Evolutionary conservation across 2,888 invertebrate species (phyloP).

Genomic region (Chalcis sispes): DNA sequence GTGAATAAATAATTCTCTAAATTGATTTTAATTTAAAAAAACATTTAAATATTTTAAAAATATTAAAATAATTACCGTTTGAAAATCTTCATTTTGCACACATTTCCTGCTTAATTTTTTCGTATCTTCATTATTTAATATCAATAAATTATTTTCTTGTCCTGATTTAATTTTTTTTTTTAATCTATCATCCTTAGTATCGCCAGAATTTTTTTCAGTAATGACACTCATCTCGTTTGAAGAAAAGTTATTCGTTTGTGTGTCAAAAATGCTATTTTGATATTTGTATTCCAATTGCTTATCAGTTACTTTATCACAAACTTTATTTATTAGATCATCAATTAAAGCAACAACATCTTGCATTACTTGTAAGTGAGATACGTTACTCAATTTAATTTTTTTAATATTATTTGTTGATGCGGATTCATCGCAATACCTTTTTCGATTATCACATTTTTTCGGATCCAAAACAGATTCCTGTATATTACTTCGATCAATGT

Average conservation of each 20-base stretch:
- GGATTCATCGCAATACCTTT: slow-evolving; percentile 19
- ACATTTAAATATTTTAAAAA: background rate
- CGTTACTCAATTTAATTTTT: slow-evolving; percentile 53
- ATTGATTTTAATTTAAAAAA: background rate
- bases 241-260: background rate
- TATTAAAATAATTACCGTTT: slow-evolving; percentile 13
- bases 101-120: background rate
- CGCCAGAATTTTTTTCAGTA: background rate
- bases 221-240: background rate
- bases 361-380: slow-evolving; percentile 72
- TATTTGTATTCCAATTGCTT: no score
- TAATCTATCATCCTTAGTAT: background rate
- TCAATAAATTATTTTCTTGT: background rate
- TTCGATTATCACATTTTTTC: slow-evolving; percentile 6
- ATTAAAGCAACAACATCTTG: slow-evolving; percentile 73
- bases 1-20: background rate
- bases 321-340: slow-evolving; percentile 72
- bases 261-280: background rate
- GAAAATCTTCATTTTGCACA: background rate
- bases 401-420: background rate
- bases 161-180: background rate
- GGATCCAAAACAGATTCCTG: background rate
- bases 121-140: background rate
- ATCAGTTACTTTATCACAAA: slow-evolving; percentile 64
- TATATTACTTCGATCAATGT: no score